Base-by-base conservation (phyloP, 2,888 invertebrate genomes). In the Abrostola triplasia region DNA sequence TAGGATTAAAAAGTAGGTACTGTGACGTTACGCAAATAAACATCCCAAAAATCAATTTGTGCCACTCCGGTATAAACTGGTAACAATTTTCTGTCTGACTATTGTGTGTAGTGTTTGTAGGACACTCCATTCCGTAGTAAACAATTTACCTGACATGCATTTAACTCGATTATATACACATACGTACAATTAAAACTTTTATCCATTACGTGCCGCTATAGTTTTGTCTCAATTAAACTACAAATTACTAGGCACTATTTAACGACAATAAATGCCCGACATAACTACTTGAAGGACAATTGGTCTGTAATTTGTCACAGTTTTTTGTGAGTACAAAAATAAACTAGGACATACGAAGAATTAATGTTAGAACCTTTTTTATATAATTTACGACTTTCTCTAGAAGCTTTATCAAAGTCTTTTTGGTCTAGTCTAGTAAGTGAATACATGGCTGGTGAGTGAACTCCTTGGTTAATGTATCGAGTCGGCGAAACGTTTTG, bases 351-450 rank as follows among this genome's bases (percentile, higher is more conserved):
- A 64, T 76, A 64, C 52, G 55, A 70, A 64, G 75, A 69, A 77
- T 73, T 69, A 58, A 72, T 70, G 60, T 71, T 73, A 60, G 72
- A 63, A 63, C 67, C 77, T 76, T 73, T 75, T 75, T 73, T 66
- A 69, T 68, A 68, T 68, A 68, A 76, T 75, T 73, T 73, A 73
- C 73, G 76, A 73, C 73, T 73, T 47, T 76, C 72, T 71, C 76
- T 64, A 58, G 68, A 63, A 76, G 77, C 55, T 76, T 65, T 68
- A 65, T 72, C 61, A 53, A 57, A 47, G 57, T 63, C 62, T 60
- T 74, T 63, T 77, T 62, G 53, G 64, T 73, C 62, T 73, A 51
- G 67, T 76, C 67, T 70, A 42, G 59, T 61, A 53, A 54, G 59
- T 71, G 48, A 74, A 62, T 59, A 76, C 71, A 64, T 40, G 67